A percentile compares a stretch with the other conserved stretches of the same genome.
Evolutionary conservation across 2,797 vertebrate species (phyloP).

Genomic region (Macroramphosus scolopax): DNA sequence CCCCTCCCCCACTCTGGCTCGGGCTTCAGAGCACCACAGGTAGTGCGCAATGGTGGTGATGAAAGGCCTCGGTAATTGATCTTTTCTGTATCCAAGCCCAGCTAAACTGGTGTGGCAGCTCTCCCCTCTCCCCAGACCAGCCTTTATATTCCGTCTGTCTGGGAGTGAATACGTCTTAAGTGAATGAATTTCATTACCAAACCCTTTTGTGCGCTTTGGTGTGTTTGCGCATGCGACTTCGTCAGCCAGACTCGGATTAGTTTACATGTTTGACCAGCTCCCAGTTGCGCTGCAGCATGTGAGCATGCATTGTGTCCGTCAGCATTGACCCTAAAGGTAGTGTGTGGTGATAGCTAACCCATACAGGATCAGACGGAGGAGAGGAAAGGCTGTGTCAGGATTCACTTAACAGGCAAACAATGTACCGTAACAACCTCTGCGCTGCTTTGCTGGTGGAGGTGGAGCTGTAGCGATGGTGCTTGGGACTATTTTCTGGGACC

Average conservation of each 20-base stretch:
- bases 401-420: conserved; percentile 36
- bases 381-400: conserved; percentile 17
- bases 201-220: not conserved
- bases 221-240: conserved; percentile 6
- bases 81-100: conserved; percentile 51
- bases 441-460: conserved; percentile 25
- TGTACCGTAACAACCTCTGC: conserved; percentile 6
- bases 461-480: conserved; percentile 2
- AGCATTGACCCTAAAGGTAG: conserved; percentile 23
- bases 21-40: conserved; percentile 54
- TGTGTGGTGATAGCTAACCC: conserved; percentile 5
- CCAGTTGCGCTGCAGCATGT: conserved; percentile 36
- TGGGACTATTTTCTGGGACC: conserved; percentile 40
- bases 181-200: conserved; percentile 58
- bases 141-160: conserved; percentile 52
- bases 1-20: not conserved
- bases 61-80: conserved; percentile 70
- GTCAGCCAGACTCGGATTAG: conserved; percentile 22
- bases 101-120: conserved; percentile 71
- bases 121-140: conserved; percentile 37
- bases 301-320: conserved; percentile 23
- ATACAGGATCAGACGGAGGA: conserved; percentile 3
- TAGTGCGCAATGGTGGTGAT: conserved; percentile 57
- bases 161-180: conserved; percentile 45
- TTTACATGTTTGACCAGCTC: conserved; percentile 31